Base-by-base conservation (phyloP, 2,113 vertebrate genomes). In the Symphodus melops region DNA sequence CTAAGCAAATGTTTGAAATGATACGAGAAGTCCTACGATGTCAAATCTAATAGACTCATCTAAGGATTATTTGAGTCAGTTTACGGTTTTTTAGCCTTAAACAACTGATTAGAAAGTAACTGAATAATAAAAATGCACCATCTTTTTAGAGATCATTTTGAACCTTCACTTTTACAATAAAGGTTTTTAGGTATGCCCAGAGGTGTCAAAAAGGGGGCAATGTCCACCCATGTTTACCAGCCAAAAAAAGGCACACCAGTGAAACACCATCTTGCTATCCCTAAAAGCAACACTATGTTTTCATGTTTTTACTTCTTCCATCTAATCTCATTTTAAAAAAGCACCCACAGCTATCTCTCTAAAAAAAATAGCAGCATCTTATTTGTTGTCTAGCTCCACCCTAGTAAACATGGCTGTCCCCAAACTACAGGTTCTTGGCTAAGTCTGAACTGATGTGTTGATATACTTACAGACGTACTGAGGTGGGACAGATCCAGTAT, bases 381-480 rank as follows among this genome's bases (percentile, higher is more conserved):
- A 58, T 23, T 54, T 60, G 68, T 49, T 36, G 65, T 55, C 3
- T 19, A 53, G 66, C 74, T 74, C 65, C 60, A 75, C 81, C 80
- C 76, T 71, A 68, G 74, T 68, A 82, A 71, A 72, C 79, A 52
- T n/a, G 66, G 62, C 68, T 74, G 48, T 49, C 49, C 28, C 54
- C 62, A 56, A 61, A 46, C 51, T 48, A 41, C 41, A 21, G 21
- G 66, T 53, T 53, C 72, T 17, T 64, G 73, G 79, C 68, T 75
- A 61, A 77, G 61, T 79, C 77, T 79, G 58, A 84, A 68, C 75
- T 74, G 23, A 64, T 77, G 72, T 80, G 85, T 71, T 81, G 77
- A 39, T 11, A 93, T 94, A 95, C 94, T 95, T 89, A 94, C 94
- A 92, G 89, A 92, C 86, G 87, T 89, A 93, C 90, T 89, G 86